Evolutionary conservation across 2,888 invertebrate species (phyloP).

Genomic region (Gandaritis pyraliata): DNA sequence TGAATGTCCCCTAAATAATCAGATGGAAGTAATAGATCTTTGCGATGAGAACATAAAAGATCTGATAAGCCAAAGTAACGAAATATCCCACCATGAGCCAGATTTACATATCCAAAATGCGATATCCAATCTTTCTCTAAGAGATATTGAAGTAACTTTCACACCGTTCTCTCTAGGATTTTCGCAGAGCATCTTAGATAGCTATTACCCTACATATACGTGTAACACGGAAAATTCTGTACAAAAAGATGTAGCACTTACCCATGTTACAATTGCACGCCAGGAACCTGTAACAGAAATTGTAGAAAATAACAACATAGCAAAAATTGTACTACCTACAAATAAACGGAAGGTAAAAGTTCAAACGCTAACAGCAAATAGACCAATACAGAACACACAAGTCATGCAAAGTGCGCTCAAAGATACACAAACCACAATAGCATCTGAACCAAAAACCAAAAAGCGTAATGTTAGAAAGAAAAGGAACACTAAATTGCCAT

Average conservation of each 20-base stretch:
- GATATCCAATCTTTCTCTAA: constrained; percentile 47
- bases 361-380: not conserved
- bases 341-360: not conserved
- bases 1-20: constrained; percentile 1
- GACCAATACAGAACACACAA: constrained; percentile 4
- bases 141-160: constrained; percentile 21
- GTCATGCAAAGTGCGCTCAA: not conserved
- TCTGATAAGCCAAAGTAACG: not conserved
- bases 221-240: not conserved
- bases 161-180: constrained; percentile 28
- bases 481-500: not conserved
- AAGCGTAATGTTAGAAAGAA: constrained; percentile 12
- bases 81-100: constrained; percentile 10
- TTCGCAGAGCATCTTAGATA: constrained; percentile 54
- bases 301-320: not conserved
- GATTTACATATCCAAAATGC: constrained; percentile 36
- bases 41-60: constrained; percentile 29
- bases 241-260: constrained; percentile 7
- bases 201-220: constrained; percentile 16
- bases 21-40: constrained; percentile 41
- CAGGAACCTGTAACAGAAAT: constrained; percentile 16
- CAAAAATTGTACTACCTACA: constrained; percentile 19
- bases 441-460: constrained; percentile 4
- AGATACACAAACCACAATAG: constrained; percentile 1
- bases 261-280: not conserved